Evolutionary conservation across 2,113 vertebrate genomes (phyloP).

Genomic region (Sclerurus mexicanus): DNA sequence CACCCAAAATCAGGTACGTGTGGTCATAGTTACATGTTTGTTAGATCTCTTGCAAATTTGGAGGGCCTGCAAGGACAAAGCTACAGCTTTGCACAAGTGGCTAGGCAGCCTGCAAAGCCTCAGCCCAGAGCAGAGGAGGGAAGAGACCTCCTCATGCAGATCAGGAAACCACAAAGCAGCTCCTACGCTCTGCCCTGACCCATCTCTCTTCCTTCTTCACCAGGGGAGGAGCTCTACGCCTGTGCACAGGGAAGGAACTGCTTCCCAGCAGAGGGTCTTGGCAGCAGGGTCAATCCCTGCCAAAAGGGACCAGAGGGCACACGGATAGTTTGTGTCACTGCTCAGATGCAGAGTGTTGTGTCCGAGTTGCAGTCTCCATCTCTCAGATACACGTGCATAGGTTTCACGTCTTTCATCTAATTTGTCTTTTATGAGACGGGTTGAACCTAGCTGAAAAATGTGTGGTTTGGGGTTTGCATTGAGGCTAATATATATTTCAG

Average conservation of each 20-base stretch:
- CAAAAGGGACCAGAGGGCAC: not conserved
- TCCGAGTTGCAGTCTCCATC: not conserved
- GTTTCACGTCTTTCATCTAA: not conserved
- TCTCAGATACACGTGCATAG: not conserved
- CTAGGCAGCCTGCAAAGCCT: not conserved
- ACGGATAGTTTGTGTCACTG: fast-evolving
- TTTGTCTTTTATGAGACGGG: not conserved
- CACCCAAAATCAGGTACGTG: not conserved
- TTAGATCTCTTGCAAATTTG: not conserved
- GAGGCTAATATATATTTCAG: not conserved
- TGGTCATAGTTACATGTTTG: not conserved
- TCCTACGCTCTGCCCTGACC: not conserved
- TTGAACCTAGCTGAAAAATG: not conserved
- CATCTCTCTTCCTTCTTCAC: not conserved
- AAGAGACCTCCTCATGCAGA: not conserved
- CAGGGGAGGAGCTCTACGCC: not conserved
- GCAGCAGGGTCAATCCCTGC: not conserved
- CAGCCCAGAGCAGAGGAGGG: not conserved
- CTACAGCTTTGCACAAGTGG: not conserved
- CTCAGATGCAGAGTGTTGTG: not conserved
- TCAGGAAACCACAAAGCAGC: not conserved
- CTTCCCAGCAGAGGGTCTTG: not conserved
- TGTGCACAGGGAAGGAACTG: not conserved
- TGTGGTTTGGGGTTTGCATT: not conserved
- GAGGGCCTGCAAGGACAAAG: not conserved